Base-by-base conservation (phyloP, 2,113 vertebrate species). In the Chionodraco myersi region DNA sequence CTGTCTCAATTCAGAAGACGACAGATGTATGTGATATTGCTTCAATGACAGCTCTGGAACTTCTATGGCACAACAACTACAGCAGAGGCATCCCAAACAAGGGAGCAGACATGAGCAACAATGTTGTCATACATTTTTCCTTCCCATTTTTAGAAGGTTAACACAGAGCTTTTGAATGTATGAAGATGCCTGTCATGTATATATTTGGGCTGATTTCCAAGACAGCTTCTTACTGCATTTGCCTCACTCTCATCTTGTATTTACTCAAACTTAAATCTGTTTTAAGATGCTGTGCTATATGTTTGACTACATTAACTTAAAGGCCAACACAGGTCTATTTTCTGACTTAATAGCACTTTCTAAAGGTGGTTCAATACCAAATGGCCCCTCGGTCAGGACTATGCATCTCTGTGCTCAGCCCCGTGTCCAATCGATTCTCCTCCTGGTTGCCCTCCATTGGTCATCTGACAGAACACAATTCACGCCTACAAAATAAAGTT, bases 351-450 rank as follows among this genome's bases (percentile, higher is more conserved):
- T 16, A 36, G 16, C 59, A 71, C 56, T 68, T 47, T 60, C 16
- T 26, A 15, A 60, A 71, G 58, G 59, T 36, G n/a, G 84, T 51
- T 92, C 84, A 78, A 77, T 89, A 87, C 53, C 73, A 77, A 83
- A 66, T 72, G 79, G 66, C 72, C 73, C 57, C 45, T 68, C 16
- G 63, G 86, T 79, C 72, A 57, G 56, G 67, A 61, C 63, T 15
- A 23, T 71, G 72, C 77, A 61, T 88, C 75, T 81, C 78, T 75
- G 79, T 49, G 66, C 81, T 72, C 63, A 10, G 67, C 8, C 69
- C 80, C 41, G n/a, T 60, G 67, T 74, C 79, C 75, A 68, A 87
- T 92, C 82, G 59, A 90, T 93, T 88, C 60, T 72, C 72, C 80
- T 82, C 60, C 76, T 74, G n/a, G 86, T 74, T 49, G 72, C 76